These are phyloP conservation scores for Cyrtorhinus lividipennis DNA, from an alignment of 1,140 invertebrate species.

Conservation along the genomic window DNA sequence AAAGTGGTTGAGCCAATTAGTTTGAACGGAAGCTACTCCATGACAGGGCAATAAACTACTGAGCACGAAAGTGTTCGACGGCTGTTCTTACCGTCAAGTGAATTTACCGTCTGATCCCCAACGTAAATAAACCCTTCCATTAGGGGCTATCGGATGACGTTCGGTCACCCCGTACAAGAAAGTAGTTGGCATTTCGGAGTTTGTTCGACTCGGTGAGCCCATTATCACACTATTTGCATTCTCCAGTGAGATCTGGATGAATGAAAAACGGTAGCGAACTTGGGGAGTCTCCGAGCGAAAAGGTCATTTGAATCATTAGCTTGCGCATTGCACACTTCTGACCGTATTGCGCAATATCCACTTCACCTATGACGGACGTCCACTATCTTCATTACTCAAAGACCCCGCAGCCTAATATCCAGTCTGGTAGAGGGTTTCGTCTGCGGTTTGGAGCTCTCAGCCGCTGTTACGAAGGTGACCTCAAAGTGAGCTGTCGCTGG, in stretches of 20 bases:
- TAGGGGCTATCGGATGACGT: background rate
- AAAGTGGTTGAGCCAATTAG: too few relatives aligned
- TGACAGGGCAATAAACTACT: too few relatives aligned
- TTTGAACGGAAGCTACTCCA: too few relatives aligned
- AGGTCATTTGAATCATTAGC: background rate
- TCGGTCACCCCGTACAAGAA: background rate
- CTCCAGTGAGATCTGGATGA: background rate
- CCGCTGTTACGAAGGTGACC: too few relatives aligned
- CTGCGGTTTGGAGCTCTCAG: too few relatives aligned
- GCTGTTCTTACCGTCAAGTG: background rate
- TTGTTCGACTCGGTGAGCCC: background rate
- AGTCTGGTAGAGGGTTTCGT: too few relatives aligned
- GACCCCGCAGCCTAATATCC: background rate
- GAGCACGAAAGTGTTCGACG: too few relatives aligned
- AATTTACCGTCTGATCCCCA: background rate
- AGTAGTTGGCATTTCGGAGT: background rate
- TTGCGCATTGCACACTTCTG: background rate
- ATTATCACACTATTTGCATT: conserved; percentile 7
- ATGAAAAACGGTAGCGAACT: conserved; percentile 1
- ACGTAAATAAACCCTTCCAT: background rate
- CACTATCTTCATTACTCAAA: conserved; percentile 4
- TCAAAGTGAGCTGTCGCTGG: too few relatives aligned
- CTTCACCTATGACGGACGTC: background rate
- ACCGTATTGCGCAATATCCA: background rate
- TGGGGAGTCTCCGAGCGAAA: background rate